Base-by-base conservation (phyloP, 2,113 vertebrate genomes). In the Gavia stellata region DNA sequence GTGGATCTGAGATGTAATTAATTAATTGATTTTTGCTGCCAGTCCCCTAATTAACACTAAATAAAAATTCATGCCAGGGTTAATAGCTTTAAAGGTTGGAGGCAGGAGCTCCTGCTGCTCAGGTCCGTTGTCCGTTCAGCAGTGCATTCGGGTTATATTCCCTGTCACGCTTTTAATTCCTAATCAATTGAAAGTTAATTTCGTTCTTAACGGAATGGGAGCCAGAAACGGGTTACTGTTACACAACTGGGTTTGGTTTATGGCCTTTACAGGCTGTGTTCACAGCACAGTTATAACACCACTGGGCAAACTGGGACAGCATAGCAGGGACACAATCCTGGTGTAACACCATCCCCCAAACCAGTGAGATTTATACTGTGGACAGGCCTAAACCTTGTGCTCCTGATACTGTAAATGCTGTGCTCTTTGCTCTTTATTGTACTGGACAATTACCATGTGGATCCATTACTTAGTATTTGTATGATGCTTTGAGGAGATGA, bases 61-160 rank as follows among this genome's bases (percentile, higher is more conserved):
- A 96, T 96, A 96, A 97, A 96, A 96, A 96, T 92, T 96, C 90
- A 88, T 95, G 95, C 95, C 77, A 85, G 81, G 91, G 96, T 96
- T 96, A 97, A 97, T 93, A 95, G 94, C 88, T 85, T 92, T 85
- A 93, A 96, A 97, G 96, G 90, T 92, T 93, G 91, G 90, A 96
- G 78, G 93, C 93, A 92, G 59, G 63, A 93, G 94, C 40, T 91
- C 49, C 78, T 77, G 74, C 66, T 83, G 73, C 67, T 94, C 86
- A 52, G 88, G 70, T 80, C 82, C 13, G 1, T 14, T 88, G 83
- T 80, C 91, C 25, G 0, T 81, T 58, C 78, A 62, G 71, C 40
- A 77, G 81, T 33, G 45, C 45, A 25, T 77, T 94, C 65, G 80
- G 95, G 86, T 77, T 91, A 65, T 94, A 93, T 87, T 96, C 92